Conservation (phyloP, 2,113 vertebrate genomes). For the Ibidorhyncha struthersii region DNA sequence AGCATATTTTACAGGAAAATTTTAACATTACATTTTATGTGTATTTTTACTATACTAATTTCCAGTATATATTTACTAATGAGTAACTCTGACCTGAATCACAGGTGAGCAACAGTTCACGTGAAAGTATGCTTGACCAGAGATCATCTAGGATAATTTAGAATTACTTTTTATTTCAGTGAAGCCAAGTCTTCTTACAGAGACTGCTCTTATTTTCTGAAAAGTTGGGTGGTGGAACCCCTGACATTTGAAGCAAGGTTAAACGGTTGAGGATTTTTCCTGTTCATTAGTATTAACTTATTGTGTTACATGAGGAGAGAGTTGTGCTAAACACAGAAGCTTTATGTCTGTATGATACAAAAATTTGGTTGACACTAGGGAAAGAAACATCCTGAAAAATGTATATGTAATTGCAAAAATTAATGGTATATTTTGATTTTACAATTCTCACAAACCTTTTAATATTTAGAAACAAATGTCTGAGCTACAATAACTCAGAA, state of each 20-base stretch:
- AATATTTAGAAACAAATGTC: neutral
- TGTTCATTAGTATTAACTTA: neutral
- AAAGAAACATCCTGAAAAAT: neutral
- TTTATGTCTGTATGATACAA: neutral
- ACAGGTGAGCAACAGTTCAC: neutral
- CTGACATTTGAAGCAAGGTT: neutral
- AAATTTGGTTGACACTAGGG: neutral
- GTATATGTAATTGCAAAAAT: neutral
- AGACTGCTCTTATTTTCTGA: neutral
- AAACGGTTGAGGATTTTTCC: neutral
- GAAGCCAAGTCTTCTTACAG: neutral
- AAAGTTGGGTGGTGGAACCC: neutral
- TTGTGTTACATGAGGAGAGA: neutral
- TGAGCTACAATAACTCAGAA: neutral
- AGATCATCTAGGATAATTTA: neutral
- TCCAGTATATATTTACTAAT: neutral
- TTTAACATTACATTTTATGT: neutral
- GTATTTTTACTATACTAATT: neutral
- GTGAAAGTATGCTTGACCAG: neutral
- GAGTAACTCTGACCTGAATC: neutral
- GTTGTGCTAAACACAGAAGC: neutral
- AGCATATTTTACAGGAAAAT: neutral
- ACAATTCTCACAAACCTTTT: neutral
- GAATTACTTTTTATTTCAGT: neutral
- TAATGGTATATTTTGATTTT: constrained; percentile 3